Base-by-base conservation (phyloP, 2,113 vertebrate genomes). In the Mionectes macconnelli region DNA sequence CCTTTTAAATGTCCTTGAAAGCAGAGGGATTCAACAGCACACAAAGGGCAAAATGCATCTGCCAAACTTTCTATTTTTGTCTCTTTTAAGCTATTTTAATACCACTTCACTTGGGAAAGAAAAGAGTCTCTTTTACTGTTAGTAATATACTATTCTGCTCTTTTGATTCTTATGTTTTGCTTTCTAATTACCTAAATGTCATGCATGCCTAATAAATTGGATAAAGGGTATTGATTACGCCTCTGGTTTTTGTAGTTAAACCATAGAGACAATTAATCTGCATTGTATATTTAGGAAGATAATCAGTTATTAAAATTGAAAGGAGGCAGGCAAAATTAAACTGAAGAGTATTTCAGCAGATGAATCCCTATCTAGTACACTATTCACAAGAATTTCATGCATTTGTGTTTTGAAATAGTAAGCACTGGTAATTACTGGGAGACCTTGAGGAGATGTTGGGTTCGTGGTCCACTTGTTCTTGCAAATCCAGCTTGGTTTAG, bases 161-260 rank as follows among this genome's bases (percentile, higher is more conserved):
- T 70, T 93, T 89, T 68, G 57, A 94, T 94, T 82, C 42, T 76
- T 64, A 50, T 75, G 64, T 79, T 84, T 94, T 96, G 82, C 59
- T 87, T 93, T 78, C 87, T 92, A 93, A 89, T 95, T 95, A 93
- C 86, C 74, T 92, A 95, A 96, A 97, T 96, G 95, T 83, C 87
- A 90, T 79, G 83, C 68, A 96, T 78, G 78, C 80, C 87, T 93
- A 92, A 93, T 97, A 97, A 94, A 86, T 83, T 94, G 94, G 92
- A 97, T 93, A 94, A 90, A 56, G 62, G 23, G 27, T 95, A 97
- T 96, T 69, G 87, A 97, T 97, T 92, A 78, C 1, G 0, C 57
- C 64, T 84, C 49, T 57, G 12, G 3, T 89, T 90, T 86, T 59
- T 96, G 84, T 78, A 77, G 79, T 85, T 56, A 73, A 95, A 92